A percentile compares a stretch with the other conserved stretches of the same genome.
Conservation (phyloP, 2,797 vertebrate species). For the Dallia pectoralis region DNA sequence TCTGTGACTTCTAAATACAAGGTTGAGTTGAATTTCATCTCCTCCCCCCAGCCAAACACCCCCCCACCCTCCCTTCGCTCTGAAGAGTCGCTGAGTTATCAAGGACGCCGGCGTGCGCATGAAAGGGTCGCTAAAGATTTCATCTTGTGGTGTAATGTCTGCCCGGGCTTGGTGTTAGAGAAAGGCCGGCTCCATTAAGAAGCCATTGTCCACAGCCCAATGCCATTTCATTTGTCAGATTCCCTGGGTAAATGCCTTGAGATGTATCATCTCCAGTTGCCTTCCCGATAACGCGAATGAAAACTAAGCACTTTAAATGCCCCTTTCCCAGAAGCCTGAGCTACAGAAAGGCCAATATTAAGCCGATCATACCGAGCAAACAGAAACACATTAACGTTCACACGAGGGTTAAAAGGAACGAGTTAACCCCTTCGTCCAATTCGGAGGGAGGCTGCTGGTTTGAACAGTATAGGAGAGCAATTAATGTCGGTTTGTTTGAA, state of each 20-base stretch:
- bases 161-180: conserved; percentile 21
- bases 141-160: conserved; percentile 41
- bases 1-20: neutral
- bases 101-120: conserved; percentile 31
- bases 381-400: conserved; percentile 8
- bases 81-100: conserved; percentile 32
- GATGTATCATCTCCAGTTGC: conserved; percentile 44
- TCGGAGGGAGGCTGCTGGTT: too few species aligned
- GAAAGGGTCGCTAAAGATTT: conserved; percentile 41
- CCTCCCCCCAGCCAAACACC: too few species aligned
- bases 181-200: conserved; percentile 48
- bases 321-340: conserved; percentile 40
- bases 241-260: conserved; percentile 42
- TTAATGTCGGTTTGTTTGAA: too few species aligned
- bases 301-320: conserved; percentile 43
- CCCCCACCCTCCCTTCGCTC: neutral
- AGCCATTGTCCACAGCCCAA: conserved; percentile 43
- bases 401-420: conserved; percentile 6
- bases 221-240: conserved; percentile 49
- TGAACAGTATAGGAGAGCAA: too few species aligned
- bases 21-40: conserved; percentile 6
- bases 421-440: conserved; percentile 3
- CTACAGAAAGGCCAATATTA: conserved; percentile 24
- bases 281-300: conserved; percentile 42
- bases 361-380: conserved; percentile 9